A percentile compares a stretch with the other conserved stretches of the same genome.
Evolutionary conservation across 2,888 invertebrate species (phyloP).

Genomic region (Zaprionus lineosus): DNA sequence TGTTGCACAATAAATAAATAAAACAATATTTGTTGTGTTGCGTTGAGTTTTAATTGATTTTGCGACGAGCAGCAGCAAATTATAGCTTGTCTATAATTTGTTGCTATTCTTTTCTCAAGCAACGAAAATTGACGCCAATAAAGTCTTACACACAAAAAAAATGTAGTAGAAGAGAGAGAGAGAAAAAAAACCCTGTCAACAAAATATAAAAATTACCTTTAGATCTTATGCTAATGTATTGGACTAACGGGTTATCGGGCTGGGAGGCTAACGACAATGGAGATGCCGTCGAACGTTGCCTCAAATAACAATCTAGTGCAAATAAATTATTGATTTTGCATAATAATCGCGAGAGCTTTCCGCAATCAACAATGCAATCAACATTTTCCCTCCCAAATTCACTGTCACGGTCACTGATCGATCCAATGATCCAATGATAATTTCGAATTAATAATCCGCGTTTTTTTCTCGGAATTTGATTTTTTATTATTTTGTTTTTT

Average conservation of each 20-base stretch:
- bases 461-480: no score
- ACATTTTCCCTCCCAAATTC: constrained; percentile 6
- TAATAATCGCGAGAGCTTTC: constrained; percentile 56
- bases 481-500: no score
- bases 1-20: constrained; percentile 71
- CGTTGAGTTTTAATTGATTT: constrained; percentile 71
- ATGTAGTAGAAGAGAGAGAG: no score
- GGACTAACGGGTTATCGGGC: constrained; percentile 46
- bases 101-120: constrained; percentile 46
- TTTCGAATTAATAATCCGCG: no score
- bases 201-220: constrained; percentile 39
- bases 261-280: constrained; percentile 27
- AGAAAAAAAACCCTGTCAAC: constrained; percentile 3
- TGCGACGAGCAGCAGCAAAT: constrained; percentile 41
- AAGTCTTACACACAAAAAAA: constrained; percentile 37
- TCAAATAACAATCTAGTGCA: constrained; percentile 38
- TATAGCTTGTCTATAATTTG: constrained; percentile 48
- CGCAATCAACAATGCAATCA: constrained; percentile 39
- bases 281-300: background rate
- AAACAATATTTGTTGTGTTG: constrained; percentile 50
- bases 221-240: constrained; percentile 62
- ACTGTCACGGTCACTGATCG: constrained; percentile 34
- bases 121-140: constrained; percentile 63
- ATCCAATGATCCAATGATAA: no score
- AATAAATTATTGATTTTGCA: constrained; percentile 51